Percentiles rank a stretch among this genome's conserved stretches.
phyloP scores from a whole-genome alignment of 1,140 invertebrate species.

The Drosophila ercepeae region DNA sequence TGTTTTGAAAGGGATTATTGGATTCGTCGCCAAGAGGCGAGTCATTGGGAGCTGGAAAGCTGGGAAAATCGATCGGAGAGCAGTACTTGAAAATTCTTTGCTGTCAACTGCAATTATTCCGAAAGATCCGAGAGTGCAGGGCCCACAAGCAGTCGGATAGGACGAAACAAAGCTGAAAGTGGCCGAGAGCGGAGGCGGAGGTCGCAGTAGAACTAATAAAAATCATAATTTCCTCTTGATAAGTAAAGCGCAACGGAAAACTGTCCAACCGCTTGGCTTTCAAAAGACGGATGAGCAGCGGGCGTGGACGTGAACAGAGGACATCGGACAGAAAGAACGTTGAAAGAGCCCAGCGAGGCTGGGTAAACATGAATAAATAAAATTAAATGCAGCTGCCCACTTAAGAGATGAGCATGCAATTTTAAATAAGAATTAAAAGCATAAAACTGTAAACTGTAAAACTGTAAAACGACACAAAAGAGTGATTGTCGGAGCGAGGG shows the following conservation, averaged over 20 bases:
- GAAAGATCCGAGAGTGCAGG: not conserved
- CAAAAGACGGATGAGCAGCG: constrained; percentile 18
- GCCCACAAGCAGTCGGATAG: not conserved
- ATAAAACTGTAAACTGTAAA: constrained; percentile 64
- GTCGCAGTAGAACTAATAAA: constrained; percentile 60
- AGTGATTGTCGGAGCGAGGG: not conserved
- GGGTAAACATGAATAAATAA: constrained; percentile 61
- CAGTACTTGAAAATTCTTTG: not conserved
- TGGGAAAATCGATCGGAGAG: not conserved
- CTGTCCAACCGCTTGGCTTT: constrained; percentile 65
- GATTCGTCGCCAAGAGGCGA: too few relatives aligned
- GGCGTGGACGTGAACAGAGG: not conserved
- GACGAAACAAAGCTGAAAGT: not conserved
- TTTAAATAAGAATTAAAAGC: constrained; percentile 79
- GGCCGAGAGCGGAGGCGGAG: constrained; percentile 33
- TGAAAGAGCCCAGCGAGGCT: constrained; percentile 31
- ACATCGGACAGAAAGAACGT: not conserved
- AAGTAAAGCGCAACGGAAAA: constrained; percentile 37
- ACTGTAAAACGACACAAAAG: constrained; percentile 12
- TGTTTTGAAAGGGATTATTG: too few relatives aligned
- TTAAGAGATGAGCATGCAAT: constrained; percentile 81
- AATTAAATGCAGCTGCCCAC: constrained; percentile 72
- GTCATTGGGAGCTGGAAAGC: not conserved
- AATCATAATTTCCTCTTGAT: constrained; percentile 58
- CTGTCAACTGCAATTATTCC: not conserved